Base-by-base conservation (phyloP, 2,113 vertebrate species). In the Rhadina sibilatrix region DNA sequence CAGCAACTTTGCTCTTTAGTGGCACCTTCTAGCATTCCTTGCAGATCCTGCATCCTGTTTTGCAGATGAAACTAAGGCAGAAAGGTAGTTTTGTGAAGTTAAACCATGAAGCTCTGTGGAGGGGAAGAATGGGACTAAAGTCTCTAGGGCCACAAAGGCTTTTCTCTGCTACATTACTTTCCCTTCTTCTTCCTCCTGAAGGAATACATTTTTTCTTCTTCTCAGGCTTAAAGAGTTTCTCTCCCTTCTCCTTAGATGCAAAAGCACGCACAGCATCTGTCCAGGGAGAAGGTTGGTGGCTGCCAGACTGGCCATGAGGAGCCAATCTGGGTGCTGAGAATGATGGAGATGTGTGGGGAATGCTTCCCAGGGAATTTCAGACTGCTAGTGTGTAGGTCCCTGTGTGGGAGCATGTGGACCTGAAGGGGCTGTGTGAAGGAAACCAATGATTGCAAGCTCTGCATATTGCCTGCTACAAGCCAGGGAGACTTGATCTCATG, bases 61-160 rank as follows among this genome's bases (percentile, higher is more conserved):
- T 77, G 64, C 35, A 52, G 27, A 28, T 66, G 56, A 66, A 80
- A 38, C 68, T 74, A 38, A 82, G 71, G 38, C 37, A 80, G 46
- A n/a, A 61, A 53, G 19, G 40, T 59, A 57, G 30, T 90, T 91
- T 80, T 74, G 16, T 65, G 86, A 93, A 44, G 47, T 88, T 86
- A 76, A 74, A 60, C 20, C 12, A 5, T n/a, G 15, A 65, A 11
- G 12, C 21, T 80, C 18, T 44, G 60, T 0, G 0, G 50, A 60
- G 25, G 15, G 4, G 7, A 74, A 81, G 47, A 88, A 71, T 0
- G 0, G 9, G 17, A 72, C 25, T 5, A 0, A 81, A 74, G 16
- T 42, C 53, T 90, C 15, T 21, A 46, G 33, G 24, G 23, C 57
- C 15, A 38, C 19, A 17, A 54, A 38, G 33, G 33, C 25, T 87